Evolutionary conservation across 92 coral and sea anemone genomes (phyloP), one percentile per base, ranked within the genome.

Genomic region (Diadumene lineata): DNA sequence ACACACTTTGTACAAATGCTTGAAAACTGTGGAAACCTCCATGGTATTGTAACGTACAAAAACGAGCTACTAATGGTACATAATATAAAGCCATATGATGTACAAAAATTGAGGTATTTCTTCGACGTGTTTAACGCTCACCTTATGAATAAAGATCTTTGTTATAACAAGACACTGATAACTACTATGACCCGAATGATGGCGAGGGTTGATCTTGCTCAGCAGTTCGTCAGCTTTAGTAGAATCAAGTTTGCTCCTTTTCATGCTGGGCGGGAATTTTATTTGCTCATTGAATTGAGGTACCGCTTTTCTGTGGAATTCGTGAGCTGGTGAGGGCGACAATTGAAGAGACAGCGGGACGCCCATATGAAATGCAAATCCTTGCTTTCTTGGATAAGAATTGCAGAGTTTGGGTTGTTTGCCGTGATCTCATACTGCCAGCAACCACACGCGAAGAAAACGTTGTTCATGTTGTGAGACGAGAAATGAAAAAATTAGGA

Each of bases 211-310:
- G 24, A 23, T 26, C 11, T 29, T 60, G 15, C 75, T 19, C 75
- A 70, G 75, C 75, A 70, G 75, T 70, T n/a, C 46, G 10, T 63
- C 27, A 48, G 64, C 19, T 63, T 51, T 70, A 7, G 25, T 28
- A 32, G 18, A 51, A 28, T 57, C 75, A 33, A 70, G 60, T 48
- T 70, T 31, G 48, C 32, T 50, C 53, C 63, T 27, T 27, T 58
- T 38, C 75, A 58, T 50, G 75, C 75, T 70, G 75, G 75, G 75
- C 50, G 64, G 43, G 75, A 17, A 69, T 55, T 69, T 69, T 69
- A 33, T 69, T 69, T 69, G 75, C 57, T 44, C 31, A 30, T 60
- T 22, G 32, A 53, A 53, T 50, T 53, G 43, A 27, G 53, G 75
- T 33, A 70, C 75, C 75, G 75, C 75, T 70, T 1, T 57, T 26